Conservation (phyloP, 2,888 invertebrate genomes). For the Ophion ellenae region DNA sequence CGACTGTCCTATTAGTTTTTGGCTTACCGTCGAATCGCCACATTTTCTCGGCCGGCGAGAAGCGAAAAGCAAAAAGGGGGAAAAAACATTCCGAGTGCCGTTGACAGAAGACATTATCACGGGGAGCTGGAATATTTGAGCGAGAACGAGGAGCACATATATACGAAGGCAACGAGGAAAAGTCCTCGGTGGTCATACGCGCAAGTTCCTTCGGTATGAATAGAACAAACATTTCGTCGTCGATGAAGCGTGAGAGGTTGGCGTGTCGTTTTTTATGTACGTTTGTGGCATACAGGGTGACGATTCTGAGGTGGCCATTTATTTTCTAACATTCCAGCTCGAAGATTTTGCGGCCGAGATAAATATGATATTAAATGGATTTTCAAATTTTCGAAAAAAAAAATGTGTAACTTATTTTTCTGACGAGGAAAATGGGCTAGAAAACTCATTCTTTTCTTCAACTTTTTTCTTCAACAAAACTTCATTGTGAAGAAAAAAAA, state of each 20-base stretch:
- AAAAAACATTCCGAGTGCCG: conserved; percentile 6
- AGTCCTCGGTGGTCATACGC: conserved; percentile 45
- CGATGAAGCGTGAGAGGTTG: conserved; percentile 37
- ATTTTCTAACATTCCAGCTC: too few species aligned
- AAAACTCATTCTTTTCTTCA: too few species aligned
- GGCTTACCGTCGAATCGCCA: background rate
- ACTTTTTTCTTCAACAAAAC: too few species aligned
- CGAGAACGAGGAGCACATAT: conserved; percentile 17
- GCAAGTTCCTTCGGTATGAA: conserved; percentile 47
- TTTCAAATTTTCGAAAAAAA: too few species aligned
- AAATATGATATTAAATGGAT: too few species aligned
- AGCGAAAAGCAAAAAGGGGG: background rate
- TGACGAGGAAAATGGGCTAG: too few species aligned
- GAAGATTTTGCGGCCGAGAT: too few species aligned
- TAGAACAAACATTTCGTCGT: conserved; percentile 54
- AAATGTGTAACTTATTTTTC: too few species aligned
- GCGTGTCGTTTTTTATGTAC: background rate
- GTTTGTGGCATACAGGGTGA: background rate
- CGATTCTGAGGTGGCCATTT: background rate
- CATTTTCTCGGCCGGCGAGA: conserved; percentile 1
- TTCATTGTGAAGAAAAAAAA: too few species aligned
- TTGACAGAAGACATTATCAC: conserved; percentile 53
- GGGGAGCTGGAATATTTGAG: conserved; percentile 20
- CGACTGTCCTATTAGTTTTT: background rate
- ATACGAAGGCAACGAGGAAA: conserved; percentile 27